Evolutionary conservation across 2,888 invertebrate genomes (phyloP).

Genomic region (Monochamus alternatus): DNA sequence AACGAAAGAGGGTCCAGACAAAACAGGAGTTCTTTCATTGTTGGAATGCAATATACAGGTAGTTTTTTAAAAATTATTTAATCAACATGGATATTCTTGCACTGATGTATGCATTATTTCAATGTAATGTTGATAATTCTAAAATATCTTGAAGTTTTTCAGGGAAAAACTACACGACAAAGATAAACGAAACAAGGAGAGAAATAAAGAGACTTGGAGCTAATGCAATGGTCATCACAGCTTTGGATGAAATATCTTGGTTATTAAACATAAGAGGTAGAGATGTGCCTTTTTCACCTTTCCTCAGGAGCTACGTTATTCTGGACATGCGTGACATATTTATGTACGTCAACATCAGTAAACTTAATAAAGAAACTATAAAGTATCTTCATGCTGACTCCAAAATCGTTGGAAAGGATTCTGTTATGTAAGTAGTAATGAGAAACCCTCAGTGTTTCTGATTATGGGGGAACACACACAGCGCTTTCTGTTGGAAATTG

Average conservation of each 20-base stretch:
- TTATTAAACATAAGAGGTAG: slow-evolving; percentile 89
- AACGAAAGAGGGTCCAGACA: slow-evolving; percentile 65
- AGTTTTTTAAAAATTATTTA: slow-evolving; percentile 41
- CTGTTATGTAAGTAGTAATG: slow-evolving; percentile 75
- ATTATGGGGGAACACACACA: too few species aligned
- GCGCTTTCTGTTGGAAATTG: too few species aligned
- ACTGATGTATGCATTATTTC: too few species aligned
- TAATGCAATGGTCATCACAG: slow-evolving; percentile 88
- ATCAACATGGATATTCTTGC: neutral
- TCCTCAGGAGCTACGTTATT: slow-evolving; percentile 84
- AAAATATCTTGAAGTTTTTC: slow-evolving; percentile 49
- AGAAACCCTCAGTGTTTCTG: too few species aligned
- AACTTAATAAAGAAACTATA: slow-evolving; percentile 72
- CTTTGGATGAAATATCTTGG: slow-evolving; percentile 92
- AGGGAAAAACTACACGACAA: slow-evolving; percentile 84
- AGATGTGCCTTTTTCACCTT: slow-evolving; percentile 87
- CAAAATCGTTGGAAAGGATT: slow-evolving; percentile 75
- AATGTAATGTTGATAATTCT: slow-evolving; percentile 14
- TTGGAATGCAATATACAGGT: slow-evolving; percentile 74
- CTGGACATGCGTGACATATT: slow-evolving; percentile 78
- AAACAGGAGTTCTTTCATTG: slow-evolving; percentile 70
- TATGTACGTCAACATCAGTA: slow-evolving; percentile 81
- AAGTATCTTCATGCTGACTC: slow-evolving; percentile 73
- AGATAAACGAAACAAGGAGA: slow-evolving; percentile 79
- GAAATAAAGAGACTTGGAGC: slow-evolving; percentile 77